These are phyloP conservation scores for Allophyes oxyacanthae DNA, from an alignment of 2,888 invertebrate genomes.

Conservation along the genomic window DNA sequence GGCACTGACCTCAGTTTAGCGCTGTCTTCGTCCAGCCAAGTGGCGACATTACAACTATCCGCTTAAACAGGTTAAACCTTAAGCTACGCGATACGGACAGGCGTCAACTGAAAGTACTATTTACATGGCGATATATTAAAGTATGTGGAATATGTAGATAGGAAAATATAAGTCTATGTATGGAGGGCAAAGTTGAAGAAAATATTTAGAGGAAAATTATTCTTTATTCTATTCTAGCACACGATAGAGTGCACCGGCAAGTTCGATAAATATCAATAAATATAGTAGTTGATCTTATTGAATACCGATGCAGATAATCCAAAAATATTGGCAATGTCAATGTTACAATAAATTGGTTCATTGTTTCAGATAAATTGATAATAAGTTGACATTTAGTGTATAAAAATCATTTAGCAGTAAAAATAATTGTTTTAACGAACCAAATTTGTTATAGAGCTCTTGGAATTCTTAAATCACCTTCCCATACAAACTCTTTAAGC, in stretches of 20 bases:
- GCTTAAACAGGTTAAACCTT: constrained; percentile 28
- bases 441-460: no score
- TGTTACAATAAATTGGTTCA: no score
- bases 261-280: not conserved
- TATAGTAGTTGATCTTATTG: constrained; percentile 1
- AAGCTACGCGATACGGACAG: constrained; percentile 65
- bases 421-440: no score
- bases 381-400: no score
- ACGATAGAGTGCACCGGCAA: constrained; percentile 4
- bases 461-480: no score
- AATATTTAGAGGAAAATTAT: not conserved
- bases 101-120: constrained; percentile 81
- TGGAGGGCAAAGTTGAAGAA: not conserved
- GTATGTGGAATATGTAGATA: constrained; percentile 15
- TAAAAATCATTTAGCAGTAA: no score
- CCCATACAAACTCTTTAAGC: no score
- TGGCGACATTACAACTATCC: constrained; percentile 27
- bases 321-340: no score
- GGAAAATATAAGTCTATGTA: constrained; percentile 9
- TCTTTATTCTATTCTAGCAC: not conserved
- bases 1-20: constrained; percentile 85
- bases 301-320: no score
- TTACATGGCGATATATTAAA: constrained; percentile 21
- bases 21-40: constrained; percentile 75
- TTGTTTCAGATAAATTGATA: no score